Percentiles rank a stretch among this genome's conserved stretches.
Evolutionary conservation across 1,140 invertebrate species (phyloP).

Genomic region (Trachymyrmex septentrionalis): DNA sequence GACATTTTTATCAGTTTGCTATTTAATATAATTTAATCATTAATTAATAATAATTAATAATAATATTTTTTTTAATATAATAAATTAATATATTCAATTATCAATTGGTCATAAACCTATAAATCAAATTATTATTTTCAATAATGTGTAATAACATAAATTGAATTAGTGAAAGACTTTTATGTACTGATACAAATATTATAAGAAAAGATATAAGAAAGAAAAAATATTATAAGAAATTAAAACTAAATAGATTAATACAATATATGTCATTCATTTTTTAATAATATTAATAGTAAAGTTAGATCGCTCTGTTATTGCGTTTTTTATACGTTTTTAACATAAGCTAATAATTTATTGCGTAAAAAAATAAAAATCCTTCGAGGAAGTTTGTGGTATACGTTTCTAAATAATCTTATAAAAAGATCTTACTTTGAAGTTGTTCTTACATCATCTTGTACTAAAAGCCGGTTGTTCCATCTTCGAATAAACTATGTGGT

Average conservation of each 20-base stretch:
- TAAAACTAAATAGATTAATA: not conserved
- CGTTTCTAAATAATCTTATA: not conserved
- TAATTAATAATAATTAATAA: not conserved
- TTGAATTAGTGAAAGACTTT: not conserved
- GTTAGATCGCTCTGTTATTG: not conserved
- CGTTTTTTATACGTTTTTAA: conserved; percentile 1
- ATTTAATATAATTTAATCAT: not conserved
- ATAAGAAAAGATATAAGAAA: too few relatives aligned
- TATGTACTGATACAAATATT: not conserved
- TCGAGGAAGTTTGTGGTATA: not conserved
- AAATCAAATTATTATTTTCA: not conserved
- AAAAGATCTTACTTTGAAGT: not conserved
- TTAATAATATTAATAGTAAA: not conserved
- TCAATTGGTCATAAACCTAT: not conserved
- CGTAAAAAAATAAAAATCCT: conserved; percentile 5
- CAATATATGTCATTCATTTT: not conserved
- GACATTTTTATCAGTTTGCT: not conserved
- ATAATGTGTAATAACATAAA: not conserved
- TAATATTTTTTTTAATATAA: not conserved
- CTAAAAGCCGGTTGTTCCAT: not conserved
- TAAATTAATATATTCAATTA: not conserved
- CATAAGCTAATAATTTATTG: not conserved
- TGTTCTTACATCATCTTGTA: not conserved
- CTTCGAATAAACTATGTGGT: too few relatives aligned
- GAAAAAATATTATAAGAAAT: not conserved